Evolutionary conservation across 2,888 invertebrate species (phyloP).

Genomic region (Hydrotaea diabolus): DNA sequence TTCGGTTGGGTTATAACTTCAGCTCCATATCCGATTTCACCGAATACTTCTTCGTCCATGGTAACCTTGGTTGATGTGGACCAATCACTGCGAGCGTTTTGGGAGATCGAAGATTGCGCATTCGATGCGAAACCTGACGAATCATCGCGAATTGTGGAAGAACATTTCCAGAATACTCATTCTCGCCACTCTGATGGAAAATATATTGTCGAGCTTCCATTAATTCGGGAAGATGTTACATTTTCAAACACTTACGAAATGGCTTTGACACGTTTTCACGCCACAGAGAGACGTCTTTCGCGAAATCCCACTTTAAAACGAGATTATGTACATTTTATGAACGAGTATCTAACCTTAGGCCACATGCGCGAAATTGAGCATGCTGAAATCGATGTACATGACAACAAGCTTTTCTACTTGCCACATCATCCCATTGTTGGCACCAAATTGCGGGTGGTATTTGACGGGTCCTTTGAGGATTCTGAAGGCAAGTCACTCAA

Average conservation of each 20-base stretch:
- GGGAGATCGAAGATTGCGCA: slow-evolving; percentile 31
- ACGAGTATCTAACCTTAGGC: slow-evolving; percentile 21
- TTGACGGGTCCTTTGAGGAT: slow-evolving; percentile 11
- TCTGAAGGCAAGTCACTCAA: slow-evolving; percentile 13
- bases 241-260: slow-evolving; percentile 23
- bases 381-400: background rate
- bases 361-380: background rate
- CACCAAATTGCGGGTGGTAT: slow-evolving; percentile 22
- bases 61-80: slow-evolving; percentile 20
- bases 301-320: slow-evolving; percentile 21
- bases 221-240: slow-evolving; percentile 9
- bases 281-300: slow-evolving; percentile 38
- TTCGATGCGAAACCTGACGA: background rate
- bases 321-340: slow-evolving; percentile 36
- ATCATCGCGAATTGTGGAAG: slow-evolving; percentile 14
- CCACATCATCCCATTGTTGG: slow-evolving; percentile 52
- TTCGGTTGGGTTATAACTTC: slow-evolving; percentile 44
- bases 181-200: slow-evolving; percentile 30
- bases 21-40: background rate
- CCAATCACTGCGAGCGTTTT: slow-evolving; percentile 26
- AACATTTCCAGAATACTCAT: slow-evolving; percentile 42
- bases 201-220: slow-evolving; percentile 41
- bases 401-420: slow-evolving; percentile 39
- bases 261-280: slow-evolving; percentile 33
- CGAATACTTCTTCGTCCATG: background rate